Evolutionary conservation across 2,113 vertebrate genomes (phyloP), one percentile per base, ranked within the genome.

Genomic region (Coturnix japonica): DNA sequence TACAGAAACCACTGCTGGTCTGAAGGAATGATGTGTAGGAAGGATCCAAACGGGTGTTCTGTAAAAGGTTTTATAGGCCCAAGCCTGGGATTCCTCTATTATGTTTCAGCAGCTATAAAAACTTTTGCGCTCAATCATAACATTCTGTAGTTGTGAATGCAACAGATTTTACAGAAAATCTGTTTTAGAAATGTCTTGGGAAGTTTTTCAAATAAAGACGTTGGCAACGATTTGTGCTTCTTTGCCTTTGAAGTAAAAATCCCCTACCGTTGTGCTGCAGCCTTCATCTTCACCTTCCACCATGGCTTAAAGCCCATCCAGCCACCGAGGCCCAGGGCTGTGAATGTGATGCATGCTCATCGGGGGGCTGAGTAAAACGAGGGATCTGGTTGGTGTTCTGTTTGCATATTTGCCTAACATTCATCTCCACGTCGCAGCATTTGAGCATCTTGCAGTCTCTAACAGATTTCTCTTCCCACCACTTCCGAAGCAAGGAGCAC

Each of bases 161-260:
- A 93, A 94, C 84, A 74, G 75, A 94, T 94, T 95, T 96, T 85
- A 93, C 67, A 92, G 94, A 94, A 92, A 94, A 89, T 91, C 91
- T 94, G 79, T 93, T 93, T 89, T 83, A 96, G 95, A 82, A 85
- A 87, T 71, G 82, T 93, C 79, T 93, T 39, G 14, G 78, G 84
- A 87, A 91, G 72, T 89, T 93, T 92, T 94, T 91, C 87, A 94
- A 87, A 85, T 89, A 81, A 89, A 95, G 91, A 87, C 20, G 56
- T 80, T 82, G 69, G 81, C 75, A 85, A 67, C 19, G 53, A 49
- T 93, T 61, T 89, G 60, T 77, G 81, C 71, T 91, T 54, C 78
- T 72, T 51, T 67, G 41, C 89, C 81, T 82, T 46, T 77, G 76
- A 85, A 92, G 84, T 31, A 56, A 81, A 92, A 87, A 76, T 92